These are phyloP conservation scores for Pipistrellus pygmaeus DNA, from an alignment of 2,797 vertebrate genomes.

Conservation along the genomic window DNA sequence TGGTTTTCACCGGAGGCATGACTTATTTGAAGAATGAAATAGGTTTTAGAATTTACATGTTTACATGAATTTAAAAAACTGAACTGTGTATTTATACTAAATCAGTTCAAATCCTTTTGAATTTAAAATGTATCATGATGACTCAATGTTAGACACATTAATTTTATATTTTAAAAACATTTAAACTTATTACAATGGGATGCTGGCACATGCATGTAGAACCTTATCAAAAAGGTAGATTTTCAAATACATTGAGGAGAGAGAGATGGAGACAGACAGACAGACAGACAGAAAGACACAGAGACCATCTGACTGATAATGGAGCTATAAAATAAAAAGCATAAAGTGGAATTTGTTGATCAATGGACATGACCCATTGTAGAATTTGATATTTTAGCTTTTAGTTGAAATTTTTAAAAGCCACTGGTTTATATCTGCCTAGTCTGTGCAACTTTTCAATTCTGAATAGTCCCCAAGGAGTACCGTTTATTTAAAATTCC, in stretches of 20 bases:
- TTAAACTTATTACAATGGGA: constrained; percentile 2
- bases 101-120: constrained; percentile 32
- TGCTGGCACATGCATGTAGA: neutral
- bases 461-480: neutral
- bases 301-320: neutral
- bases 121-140: constrained; percentile 50
- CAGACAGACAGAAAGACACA: neutral
- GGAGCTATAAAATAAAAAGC: neutral
- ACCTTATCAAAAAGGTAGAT: neutral
- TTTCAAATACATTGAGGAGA: neutral
- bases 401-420: constrained; percentile 32
- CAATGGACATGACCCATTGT: neutral
- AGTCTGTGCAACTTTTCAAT: neutral
- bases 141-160: constrained; percentile 25
- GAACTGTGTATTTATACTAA: neutral
- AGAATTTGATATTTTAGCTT: neutral
- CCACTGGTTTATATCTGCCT: neutral
- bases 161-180: constrained; percentile 56
- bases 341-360: neutral
- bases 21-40: constrained; percentile 43
- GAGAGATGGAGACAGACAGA: neutral
- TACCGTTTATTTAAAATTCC: constrained; percentile 24
- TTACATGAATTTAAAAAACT: constrained; percentile 42
- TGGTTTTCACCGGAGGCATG: neutral
- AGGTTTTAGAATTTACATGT: constrained; percentile 34